These are phyloP conservation scores for Cynopterus sphinx DNA, from an alignment of 2,797 vertebrate genomes.

Conservation along the genomic window DNA sequence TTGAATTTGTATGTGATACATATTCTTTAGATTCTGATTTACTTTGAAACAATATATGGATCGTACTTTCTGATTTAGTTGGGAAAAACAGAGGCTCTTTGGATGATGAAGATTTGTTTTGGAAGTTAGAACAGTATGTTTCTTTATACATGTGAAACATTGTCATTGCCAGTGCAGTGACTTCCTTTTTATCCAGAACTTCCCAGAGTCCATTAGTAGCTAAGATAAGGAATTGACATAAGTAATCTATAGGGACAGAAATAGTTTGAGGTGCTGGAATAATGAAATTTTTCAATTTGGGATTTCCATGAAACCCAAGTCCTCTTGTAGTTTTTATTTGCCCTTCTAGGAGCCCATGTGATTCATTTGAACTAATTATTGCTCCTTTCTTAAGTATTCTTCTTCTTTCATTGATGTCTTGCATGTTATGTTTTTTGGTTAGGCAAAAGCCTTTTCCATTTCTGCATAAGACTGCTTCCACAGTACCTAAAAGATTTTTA, in stretches of 20 bases:
- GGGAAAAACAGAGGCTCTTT: background rate
- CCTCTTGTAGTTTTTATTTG: slow-evolving; percentile 75
- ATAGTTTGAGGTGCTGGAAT: slow-evolving; percentile 79
- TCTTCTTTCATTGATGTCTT: slow-evolving; percentile 69
- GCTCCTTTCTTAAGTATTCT: slow-evolving; percentile 75
- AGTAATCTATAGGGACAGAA: slow-evolving; percentile 77
- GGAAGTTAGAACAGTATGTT: accelerated
- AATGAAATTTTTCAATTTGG: slow-evolving; percentile 77
- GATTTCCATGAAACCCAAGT: slow-evolving; percentile 82
- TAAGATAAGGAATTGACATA: slow-evolving; percentile 83
- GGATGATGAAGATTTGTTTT: accelerated
- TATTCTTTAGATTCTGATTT: background rate
- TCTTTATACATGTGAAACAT: slow-evolving; percentile 69
- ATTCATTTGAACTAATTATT: slow-evolving; percentile 75
- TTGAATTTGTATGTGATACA: background rate
- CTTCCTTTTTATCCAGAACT: slow-evolving; percentile 79
- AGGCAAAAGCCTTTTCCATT: slow-evolving; percentile 81
- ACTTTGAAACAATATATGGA: slow-evolving; percentile 38
- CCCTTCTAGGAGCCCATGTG: slow-evolving; percentile 78
- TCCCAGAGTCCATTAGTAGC: slow-evolving; percentile 84
- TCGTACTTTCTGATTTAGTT: background rate
- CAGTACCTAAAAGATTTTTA: slow-evolving; percentile 78
- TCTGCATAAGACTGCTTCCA: slow-evolving; percentile 83
- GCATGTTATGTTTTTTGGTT: slow-evolving; percentile 83
- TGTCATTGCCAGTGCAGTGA: slow-evolving; percentile 75